Base-by-base conservation (phyloP, 2,888 invertebrate species). In the Hetaerina titia region DNA sequence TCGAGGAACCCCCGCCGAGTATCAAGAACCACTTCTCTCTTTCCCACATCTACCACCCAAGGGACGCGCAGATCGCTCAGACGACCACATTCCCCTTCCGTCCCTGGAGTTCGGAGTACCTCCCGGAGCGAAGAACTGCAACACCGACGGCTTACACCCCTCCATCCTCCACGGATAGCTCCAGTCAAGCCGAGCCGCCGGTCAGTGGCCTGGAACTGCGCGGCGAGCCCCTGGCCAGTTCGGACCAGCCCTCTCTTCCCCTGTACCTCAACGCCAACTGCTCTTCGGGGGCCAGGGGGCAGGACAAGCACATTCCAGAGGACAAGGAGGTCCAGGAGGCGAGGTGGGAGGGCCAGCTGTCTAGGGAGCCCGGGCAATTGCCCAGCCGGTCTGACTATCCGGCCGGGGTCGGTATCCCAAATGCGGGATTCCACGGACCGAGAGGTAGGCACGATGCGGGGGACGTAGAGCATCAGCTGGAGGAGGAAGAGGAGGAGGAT, bases 11-110 rank as follows among this genome's bases (percentile, higher is more conserved):
- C 22, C 81, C 90, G 15, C 45, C 94, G 56, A 64, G 69, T 89
- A 69, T 69, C 69, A 63, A 90, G 90, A 63, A 60, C 25, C 90
- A 60, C 56, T 58, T 64, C 92, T 95, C 69, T 95, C 8, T 95
- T 95, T 31, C 95, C 95, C 1, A 96, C 96, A 88, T 60, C 89
- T 95, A 63, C 60, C 94, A 94, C 63, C 88, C 63, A 95, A 96
- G 64, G 95, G 96, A 63, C 9, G 90, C 64, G 31, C 90, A 90
- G 31, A 64, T n/a, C 63, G 19, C 89, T 6, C 19, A 63, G 17
- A 13, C 89, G 19, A 25, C 95, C n/a, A 89, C 69, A 19, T 89
- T 90, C 63, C 95, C 90, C 58, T 95, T 95, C 90, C 90, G 95
- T 6, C 95, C 95, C n/a, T 95, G 95, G 95, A 95, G 95, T 56